Evolutionary conservation across 2,113 vertebrate genomes (phyloP).

Genomic region (Equus quagga): DNA sequence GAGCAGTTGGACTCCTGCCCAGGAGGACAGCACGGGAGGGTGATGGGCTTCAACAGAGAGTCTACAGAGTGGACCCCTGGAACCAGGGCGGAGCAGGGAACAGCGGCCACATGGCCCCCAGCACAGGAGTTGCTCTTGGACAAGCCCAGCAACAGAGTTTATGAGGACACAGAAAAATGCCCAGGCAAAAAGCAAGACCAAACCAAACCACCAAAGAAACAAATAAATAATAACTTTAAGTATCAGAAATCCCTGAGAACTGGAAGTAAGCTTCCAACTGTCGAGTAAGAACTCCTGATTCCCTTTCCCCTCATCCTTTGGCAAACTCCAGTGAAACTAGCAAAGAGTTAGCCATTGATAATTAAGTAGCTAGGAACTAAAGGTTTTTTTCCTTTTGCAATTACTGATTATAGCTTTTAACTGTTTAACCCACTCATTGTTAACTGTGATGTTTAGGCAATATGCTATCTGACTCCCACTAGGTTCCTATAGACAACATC

Average conservation of each 20-base stretch:
- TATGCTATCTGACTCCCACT: too few species aligned
- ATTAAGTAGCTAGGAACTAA: too few species aligned
- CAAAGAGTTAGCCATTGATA: too few species aligned
- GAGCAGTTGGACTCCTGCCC: not conserved
- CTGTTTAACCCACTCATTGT: too few species aligned
- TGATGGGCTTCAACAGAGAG: not conserved
- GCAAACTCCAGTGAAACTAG: not conserved
- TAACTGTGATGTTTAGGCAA: too few species aligned
- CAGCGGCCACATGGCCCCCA: not conserved
- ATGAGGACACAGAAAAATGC: not conserved
- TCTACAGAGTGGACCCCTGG: too few species aligned
- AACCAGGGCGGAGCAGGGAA: not conserved
- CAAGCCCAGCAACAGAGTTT: not conserved
- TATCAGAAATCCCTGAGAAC: not conserved
- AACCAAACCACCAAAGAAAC: not conserved
- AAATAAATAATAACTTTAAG: not conserved
- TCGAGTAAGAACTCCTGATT: not conserved
- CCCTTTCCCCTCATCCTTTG: not conserved
- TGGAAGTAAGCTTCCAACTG: not conserved
- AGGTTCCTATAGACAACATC: too few species aligned
- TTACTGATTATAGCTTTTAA: too few species aligned
- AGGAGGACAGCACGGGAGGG: not conserved
- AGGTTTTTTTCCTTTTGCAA: too few species aligned
- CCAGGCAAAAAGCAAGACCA: not conserved
- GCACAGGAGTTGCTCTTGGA: not conserved